Evolutionary conservation across 2,888 invertebrate species (phyloP).

Genomic region (Endomychus coccineus): DNA sequence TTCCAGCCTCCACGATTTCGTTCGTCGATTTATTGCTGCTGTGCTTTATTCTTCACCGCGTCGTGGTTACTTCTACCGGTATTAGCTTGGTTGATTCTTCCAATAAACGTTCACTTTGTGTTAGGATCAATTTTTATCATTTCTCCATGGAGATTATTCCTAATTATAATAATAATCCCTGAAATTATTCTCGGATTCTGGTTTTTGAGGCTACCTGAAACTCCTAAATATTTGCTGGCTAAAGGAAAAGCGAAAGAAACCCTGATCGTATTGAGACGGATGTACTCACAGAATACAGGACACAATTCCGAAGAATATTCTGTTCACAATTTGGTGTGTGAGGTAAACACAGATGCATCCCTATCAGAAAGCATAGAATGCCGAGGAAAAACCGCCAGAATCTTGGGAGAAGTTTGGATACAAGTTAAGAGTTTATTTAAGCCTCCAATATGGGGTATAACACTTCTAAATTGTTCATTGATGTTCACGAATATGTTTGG

Average conservation of each 20-base stretch:
- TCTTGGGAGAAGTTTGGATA: conserved; percentile 48
- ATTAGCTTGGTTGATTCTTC: conserved; percentile 21
- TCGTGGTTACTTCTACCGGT: conserved; percentile 50
- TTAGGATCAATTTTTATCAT: conserved; percentile 14
- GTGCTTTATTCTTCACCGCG: conserved; percentile 57
- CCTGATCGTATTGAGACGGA: conserved; percentile 22
- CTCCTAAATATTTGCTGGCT: conserved; percentile 26
- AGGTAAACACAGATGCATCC: background rate
- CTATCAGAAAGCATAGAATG: background rate
- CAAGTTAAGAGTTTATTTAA: conserved; percentile 53
- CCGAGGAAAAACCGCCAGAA: conserved; percentile 32
- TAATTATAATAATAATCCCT: conserved; percentile 22
- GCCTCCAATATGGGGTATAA: conserved; percentile 49
- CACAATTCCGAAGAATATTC: conserved; percentile 22
- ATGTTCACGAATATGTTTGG: conserved; percentile 63
- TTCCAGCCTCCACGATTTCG: conserved; percentile 53
- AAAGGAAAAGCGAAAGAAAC: conserved; percentile 21
- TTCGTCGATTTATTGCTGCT: conserved; percentile 53
- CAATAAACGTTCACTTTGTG: conserved; percentile 15
- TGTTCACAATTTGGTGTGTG: conserved; percentile 17
- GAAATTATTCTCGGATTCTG: conserved; percentile 21
- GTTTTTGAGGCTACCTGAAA: conserved; percentile 25
- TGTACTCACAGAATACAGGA: conserved; percentile 28
- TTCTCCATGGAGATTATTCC: conserved; percentile 25
- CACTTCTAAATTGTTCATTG: conserved; percentile 51